Evolutionary conservation across 1,140 invertebrate species (phyloP), one percentile per base, ranked within the genome.

Genomic region (Colletes latitarsis): DNA sequence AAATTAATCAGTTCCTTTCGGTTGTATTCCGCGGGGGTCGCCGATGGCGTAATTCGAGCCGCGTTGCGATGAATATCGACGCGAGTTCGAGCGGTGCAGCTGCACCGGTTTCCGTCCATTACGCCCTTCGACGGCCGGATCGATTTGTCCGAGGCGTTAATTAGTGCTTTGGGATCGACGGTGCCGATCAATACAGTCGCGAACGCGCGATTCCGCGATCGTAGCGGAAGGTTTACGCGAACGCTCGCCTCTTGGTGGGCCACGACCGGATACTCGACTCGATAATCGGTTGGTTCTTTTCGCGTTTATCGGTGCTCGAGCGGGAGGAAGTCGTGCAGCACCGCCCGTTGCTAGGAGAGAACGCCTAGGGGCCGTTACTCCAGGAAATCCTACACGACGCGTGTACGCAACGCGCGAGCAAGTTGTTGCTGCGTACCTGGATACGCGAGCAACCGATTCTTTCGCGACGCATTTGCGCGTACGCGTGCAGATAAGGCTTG

Each of bases 341-440:
- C 53, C 1, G 49, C 12, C 10, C 21, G 66, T 49, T 55, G 58
- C 57, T 60, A 58, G 41, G 64, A 64, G 60, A 19, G 63, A 41
- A 30, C 72, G 64, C 30, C 30, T 43, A 30, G 70, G 64, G 77
- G 84, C 84, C 85, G 82, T 87, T 87, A 87, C 85, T 87, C 84
- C 84, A 87, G 84, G 85, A 86, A 87, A 87, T 86, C 84, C 74
- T 67, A 68, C 72, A 53, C 73, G 77, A 77, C 80, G 30, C 30
- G 74, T 69, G 71, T 77, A 85, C 82, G 84, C 79, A 72, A 82
- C 72, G 68, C 53, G 72, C 72, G 68, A 72, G 67, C 57, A 67
- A 82, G 62, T 75, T 46, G 72, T 62, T 63, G 71, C 55, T 63
- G 71, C 55, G 70, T 68, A 58, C 71, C 46, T 30, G n/a, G 41